Evolutionary conservation across 2,797 vertebrate species (phyloP), one percentile per base, ranked within the genome.

Genomic region (Enteromius treurensis): DNA sequence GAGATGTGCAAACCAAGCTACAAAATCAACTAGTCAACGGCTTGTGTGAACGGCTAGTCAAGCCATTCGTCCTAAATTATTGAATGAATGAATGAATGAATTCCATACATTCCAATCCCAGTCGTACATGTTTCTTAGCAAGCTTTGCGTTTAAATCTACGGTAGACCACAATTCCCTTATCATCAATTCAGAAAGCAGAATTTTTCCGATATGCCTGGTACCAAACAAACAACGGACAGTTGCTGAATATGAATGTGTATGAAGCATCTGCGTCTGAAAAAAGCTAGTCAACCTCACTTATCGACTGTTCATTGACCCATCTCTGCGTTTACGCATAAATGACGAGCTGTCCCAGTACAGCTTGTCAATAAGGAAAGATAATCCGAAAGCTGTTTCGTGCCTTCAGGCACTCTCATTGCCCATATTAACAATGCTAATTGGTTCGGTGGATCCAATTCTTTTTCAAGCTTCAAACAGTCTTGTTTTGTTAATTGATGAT

Each of bases 401-500:
- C 80, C 77, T 64, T 47, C 51, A 23, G 64, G 65, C 51, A 1
- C 45, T 64, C 77, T 84, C 77, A 47, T 76, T 55, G 26, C 70
- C 23, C 45, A 67, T 45, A 74, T 74, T 73, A 74, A 55, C 49
- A 58, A 73, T 69, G 76, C 80, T 86, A 86, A 86, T 86, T 86
- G 80, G 75, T 78, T 82, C 68, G 67, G 68, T 75, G 49, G 58
- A 82, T 85, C 75, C 75, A 67, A 78, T 83, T 70, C 53, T 77
- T 76, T 83, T 68, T 77, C 74, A 79, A 74, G 75, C 75, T 58
- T 74, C 49, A 75, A 58, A 79, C 60, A 19, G 32, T 60, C 45
- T 68, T 82, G 84, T 77, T 77, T 79, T 47, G 60, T 71, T 82
- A 85, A 82, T 86, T 67, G 80, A 82, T 73, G 74, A 62, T 62